Percentiles rank a stretch among this genome's conserved stretches.
These are phyloP conservation scores for Chanos chanos DNA, from an alignment of 2,797 vertebrate genomes.

Conservation along the genomic window DNA sequence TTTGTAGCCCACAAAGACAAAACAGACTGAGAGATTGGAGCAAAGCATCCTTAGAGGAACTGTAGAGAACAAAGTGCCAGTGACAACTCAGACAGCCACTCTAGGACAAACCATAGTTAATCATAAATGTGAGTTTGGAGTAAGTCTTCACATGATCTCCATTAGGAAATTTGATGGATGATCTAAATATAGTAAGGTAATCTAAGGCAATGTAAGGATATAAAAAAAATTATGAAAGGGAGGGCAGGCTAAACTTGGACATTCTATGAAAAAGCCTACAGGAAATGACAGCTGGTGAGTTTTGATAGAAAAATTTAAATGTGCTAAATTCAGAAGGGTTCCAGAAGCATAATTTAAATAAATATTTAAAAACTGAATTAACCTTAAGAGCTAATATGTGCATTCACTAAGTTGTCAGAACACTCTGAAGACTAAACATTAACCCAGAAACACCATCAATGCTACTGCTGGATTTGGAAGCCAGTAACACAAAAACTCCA, in stretches of 20 bases:
- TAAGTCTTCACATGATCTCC: no score
- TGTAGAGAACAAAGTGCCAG: background rate
- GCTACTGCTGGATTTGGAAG: constrained; percentile 5
- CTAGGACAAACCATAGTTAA: background rate
- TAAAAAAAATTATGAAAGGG: no score
- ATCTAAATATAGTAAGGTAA: no score
- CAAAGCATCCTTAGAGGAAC: background rate
- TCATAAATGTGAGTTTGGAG: background rate
- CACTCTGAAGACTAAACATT: constrained; percentile 15
- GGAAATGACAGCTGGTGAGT: no score
- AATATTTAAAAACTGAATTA: constrained; percentile 2
- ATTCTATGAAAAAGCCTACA: no score
- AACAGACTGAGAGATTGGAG: background rate
- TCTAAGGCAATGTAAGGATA: no score
- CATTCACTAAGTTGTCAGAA: background rate
- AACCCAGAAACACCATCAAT: constrained; percentile 18
- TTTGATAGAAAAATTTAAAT: no score
- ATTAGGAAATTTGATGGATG: no score
- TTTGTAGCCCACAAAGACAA: background rate
- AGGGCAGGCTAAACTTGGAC: no score
- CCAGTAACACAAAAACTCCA: constrained; percentile 2
- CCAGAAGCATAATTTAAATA: background rate
- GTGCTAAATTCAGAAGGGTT: no score
- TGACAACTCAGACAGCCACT: background rate
- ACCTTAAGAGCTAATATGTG: no score